Conservation (phyloP, 2,888 invertebrate genomes). For the Aphodius granarius region DNA sequence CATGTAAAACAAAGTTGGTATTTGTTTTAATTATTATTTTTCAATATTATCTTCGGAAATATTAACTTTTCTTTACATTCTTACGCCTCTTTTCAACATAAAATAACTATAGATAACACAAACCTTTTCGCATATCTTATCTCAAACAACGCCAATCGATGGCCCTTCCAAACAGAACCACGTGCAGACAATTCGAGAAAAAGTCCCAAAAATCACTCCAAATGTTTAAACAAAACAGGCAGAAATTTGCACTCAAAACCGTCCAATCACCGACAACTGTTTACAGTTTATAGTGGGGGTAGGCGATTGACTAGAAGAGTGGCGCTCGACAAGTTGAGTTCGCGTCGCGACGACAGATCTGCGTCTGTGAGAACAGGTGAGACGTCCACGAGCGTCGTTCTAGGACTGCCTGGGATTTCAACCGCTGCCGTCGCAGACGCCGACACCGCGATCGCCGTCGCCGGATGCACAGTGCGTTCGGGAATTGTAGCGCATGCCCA, state of each 20-base stretch:
- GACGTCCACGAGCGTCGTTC: slow-evolving; percentile 33
- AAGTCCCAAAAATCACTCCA: not conserved
- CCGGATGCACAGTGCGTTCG: slow-evolving; percentile 34
- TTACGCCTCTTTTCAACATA: not conserved
- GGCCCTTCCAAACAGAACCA: not conserved
- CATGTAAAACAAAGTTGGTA: no score
- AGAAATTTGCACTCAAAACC: not conserved
- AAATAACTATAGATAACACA: not conserved
- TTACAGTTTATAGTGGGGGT: slow-evolving; percentile 11
- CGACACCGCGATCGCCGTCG: slow-evolving; percentile 30
- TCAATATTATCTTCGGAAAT: no score
- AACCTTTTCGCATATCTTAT: slow-evolving; percentile 1
- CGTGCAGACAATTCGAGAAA: not conserved
- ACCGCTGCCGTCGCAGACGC: slow-evolving; percentile 23
- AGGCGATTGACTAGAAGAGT: not conserved
- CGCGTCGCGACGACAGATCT: slow-evolving; percentile 22
- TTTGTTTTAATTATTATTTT: no score
- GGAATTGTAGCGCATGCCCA: slow-evolving; percentile 33
- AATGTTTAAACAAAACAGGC: not conserved
- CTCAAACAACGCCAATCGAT: not conserved
- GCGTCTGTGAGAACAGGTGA: slow-evolving; percentile 30
- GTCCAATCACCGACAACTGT: not conserved
- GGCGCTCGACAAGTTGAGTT: slow-evolving; percentile 16
- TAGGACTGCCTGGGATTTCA: slow-evolving; percentile 39
- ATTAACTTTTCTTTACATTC: no score